These are phyloP conservation scores for Zaprionus gabonicus DNA, from an alignment of 1,140 invertebrate genomes.

Conservation along the genomic window DNA sequence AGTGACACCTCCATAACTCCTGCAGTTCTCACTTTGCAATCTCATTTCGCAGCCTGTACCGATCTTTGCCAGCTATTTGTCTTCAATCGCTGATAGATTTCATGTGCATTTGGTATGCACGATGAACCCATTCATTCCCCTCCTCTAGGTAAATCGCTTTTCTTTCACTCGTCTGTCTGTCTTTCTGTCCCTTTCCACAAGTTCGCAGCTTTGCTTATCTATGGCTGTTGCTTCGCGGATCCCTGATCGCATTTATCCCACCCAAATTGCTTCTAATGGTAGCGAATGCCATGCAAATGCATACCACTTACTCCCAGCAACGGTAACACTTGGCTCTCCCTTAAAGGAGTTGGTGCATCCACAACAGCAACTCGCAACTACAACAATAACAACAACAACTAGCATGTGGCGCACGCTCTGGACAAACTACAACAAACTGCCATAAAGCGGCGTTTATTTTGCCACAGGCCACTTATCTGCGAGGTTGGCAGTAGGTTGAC, in stretches of 20 bases:
- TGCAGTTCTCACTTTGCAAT: background rate
- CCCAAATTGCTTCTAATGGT: slow-evolving; percentile 78
- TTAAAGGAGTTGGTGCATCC: slow-evolving; percentile 50
- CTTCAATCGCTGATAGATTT: slow-evolving; percentile 25
- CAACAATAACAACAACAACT: slow-evolving; percentile 43
- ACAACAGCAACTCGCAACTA: slow-evolving; percentile 12
- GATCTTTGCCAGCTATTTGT: slow-evolving; percentile 21
- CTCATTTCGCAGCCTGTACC: slow-evolving; percentile 13
- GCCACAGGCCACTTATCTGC: slow-evolving; percentile 81
- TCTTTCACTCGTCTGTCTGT: background rate
- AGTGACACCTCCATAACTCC: background rate
- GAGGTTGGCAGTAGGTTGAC: slow-evolving; percentile 62
- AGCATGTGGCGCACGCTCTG: slow-evolving; percentile 63
- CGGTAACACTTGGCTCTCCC: slow-evolving; percentile 74
- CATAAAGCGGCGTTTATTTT: slow-evolving; percentile 83
- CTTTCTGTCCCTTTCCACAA: slow-evolving; percentile 12
- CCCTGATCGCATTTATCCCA: slow-evolving; percentile 59
- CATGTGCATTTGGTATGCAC: slow-evolving; percentile 11
- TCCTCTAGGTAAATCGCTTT: slow-evolving; percentile 12
- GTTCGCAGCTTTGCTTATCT: slow-evolving; percentile 22
- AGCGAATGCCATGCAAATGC: slow-evolving; percentile 80
- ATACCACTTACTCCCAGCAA: slow-evolving; percentile 64
- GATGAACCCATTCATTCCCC: slow-evolving; percentile 21
- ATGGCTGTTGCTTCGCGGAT: slow-evolving; percentile 27
- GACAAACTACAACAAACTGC: slow-evolving; percentile 80